Conservation (phyloP, 2,797 vertebrate genomes). For the Nyctalus aviator region DNA sequence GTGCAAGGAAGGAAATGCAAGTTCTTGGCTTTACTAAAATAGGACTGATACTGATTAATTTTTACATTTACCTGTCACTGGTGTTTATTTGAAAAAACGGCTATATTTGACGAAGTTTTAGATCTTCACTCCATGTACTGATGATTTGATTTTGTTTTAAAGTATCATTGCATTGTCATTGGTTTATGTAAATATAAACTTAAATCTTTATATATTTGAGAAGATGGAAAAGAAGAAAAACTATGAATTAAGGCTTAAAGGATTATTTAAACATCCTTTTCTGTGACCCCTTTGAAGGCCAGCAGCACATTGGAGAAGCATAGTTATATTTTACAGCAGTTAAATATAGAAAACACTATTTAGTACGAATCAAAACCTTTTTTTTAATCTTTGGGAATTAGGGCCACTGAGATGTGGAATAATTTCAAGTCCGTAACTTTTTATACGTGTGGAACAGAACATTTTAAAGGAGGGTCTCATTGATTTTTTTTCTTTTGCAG, state of each 20-base stretch:
- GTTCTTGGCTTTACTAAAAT: conserved; percentile 1
- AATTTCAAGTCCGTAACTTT: conserved; percentile 9
- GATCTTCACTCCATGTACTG: background rate
- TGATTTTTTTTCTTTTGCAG: conserved; percentile 71
- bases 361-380: background rate
- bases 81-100: conserved; percentile 9
- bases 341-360: background rate
- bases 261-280: background rate
- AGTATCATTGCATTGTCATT: background rate
- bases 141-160: conserved; percentile 11
- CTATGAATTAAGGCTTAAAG: background rate
- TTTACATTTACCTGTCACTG: background rate
- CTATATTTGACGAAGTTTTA: background rate
- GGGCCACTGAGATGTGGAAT: background rate
- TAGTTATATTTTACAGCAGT: background rate
- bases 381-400: background rate
- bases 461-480: conserved; percentile 66
- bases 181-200: background rate
- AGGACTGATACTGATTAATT: conserved; percentile 1
- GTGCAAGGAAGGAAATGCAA: background rate
- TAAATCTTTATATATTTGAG: conserved; percentile 9
- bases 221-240: background rate
- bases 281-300: background rate
- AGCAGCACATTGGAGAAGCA: background rate
- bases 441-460: conserved; percentile 43